These are phyloP conservation scores for Oceanodroma leucorhoa DNA, from an alignment of 2,797 vertebrate species.

Conservation along the genomic window DNA sequence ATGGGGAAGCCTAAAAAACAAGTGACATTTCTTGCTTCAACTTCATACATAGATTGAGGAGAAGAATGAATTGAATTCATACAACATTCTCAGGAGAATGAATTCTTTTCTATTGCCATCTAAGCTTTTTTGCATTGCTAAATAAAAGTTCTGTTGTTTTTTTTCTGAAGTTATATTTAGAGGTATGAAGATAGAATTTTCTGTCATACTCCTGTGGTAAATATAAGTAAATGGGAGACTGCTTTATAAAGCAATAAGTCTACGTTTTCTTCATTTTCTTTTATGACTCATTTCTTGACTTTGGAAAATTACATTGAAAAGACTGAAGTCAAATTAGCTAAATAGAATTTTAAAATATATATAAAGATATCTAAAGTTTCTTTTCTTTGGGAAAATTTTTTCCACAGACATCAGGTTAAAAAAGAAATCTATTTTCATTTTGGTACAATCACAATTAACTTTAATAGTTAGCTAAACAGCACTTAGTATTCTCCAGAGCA, in stretches of 20 bases:
- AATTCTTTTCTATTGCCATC: background rate
- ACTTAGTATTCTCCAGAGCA: conserved; percentile 53
- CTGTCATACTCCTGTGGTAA: background rate
- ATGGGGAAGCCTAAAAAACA: background rate
- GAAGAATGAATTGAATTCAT: background rate
- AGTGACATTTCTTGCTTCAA: background rate
- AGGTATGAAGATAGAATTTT: background rate
- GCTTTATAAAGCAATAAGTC: background rate
- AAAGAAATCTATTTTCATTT: conserved; percentile 44
- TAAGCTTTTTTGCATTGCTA: background rate
- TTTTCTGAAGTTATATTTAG: background rate
- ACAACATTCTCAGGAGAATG: background rate
- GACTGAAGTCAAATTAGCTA: background rate
- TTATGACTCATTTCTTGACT: background rate
- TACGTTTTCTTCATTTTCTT: background rate
- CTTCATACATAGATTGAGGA: background rate
- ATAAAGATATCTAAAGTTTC: background rate
- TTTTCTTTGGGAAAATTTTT: background rate
- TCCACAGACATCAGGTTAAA: conserved; percentile 12
- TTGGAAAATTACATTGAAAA: background rate
- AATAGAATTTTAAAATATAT: background rate
- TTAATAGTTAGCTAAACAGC: conserved; percentile 49
- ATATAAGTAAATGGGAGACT: background rate
- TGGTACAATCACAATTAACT: conserved; percentile 49
- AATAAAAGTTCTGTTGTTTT: background rate